Evolutionary conservation across 2,113 vertebrate genomes (phyloP), one percentile per base, ranked within the genome.

Genomic region (Sus scrofa): DNA sequence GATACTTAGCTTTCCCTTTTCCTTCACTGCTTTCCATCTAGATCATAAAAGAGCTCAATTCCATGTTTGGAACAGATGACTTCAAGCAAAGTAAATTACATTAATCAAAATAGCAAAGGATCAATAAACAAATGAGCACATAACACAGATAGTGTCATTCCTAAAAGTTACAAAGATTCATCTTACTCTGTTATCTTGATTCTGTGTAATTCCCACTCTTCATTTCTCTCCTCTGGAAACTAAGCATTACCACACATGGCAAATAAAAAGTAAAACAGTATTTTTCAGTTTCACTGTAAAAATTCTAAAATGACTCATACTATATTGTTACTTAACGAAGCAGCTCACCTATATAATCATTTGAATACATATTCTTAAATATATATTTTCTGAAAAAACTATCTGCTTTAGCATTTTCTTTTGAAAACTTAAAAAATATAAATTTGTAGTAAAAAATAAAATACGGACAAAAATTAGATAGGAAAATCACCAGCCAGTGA

Each of bases 21-120:
- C 4, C 67, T 93, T 96, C 63, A 67, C 70, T 37, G 58, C 14
- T 65, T 54, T 85, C 78, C 75, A 63, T 96, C 39, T 70, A 44
- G 62, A n/a, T n/a, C 91, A 68, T 24, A 67, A 52, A 75, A 50
- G 52, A 50, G 78, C 58, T 91, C 89, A 97, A 44, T 34, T 91
- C 63, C n/a, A 84, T 75, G 83, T 39, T 62, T 73, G 85, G 74
- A 32, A 85, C 63, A 92, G 30, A 52, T 60, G 11, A 65, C 10
- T 79, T 97, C 65, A 81, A 94, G 87, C 89, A 88, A 97, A 98
- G 56, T 6, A 94, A 52, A 86, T 86, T 91, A 86, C 32, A 86
- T 78, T 73, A 97, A n/a, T 52, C 92, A 97, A 97, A 98, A 83
- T 26, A 93, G 84, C n/a, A 96, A 96, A 97, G 90, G 85, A 30